Conservation (phyloP, 2,888 invertebrate genomes). For the Netelia virgata region DNA sequence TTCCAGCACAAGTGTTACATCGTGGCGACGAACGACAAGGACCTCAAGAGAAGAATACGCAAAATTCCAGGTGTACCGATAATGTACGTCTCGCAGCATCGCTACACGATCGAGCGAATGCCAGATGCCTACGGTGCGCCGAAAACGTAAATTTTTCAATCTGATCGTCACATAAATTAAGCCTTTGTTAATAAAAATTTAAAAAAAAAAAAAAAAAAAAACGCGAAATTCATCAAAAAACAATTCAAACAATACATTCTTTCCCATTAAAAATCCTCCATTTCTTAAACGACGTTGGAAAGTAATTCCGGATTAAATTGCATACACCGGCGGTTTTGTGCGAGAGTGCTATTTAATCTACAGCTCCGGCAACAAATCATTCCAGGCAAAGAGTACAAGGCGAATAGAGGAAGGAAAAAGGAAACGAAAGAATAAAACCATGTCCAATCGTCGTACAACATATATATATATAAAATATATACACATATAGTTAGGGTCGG, state of each 20-base stretch:
- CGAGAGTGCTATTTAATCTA: conserved; percentile 41
- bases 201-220: neutral
- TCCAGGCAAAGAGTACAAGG: conserved; percentile 23
- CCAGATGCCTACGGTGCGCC: conserved; percentile 99
- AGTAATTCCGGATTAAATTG: conserved; percentile 49
- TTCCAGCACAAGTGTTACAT: conserved; percentile 98
- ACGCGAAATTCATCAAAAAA: neutral
- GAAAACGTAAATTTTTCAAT: conserved; percentile 84
- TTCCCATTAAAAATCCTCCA: neutral
- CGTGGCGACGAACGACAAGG: conserved; percentile 99
- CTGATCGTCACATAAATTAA: neutral
- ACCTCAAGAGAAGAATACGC: conserved; percentile 96
- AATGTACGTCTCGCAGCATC: conserved; percentile 97
- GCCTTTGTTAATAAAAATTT: neutral
- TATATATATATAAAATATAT: neutral
- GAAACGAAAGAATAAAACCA: conserved; percentile 14
- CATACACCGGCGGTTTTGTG: conserved; percentile 19
- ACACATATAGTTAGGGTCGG: neutral
- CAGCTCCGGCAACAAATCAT: conserved; percentile 42
- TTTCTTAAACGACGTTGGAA: neutral
- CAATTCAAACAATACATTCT: neutral
- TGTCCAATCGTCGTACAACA: conserved; percentile 25
- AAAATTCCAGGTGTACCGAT: conserved; percentile 99
- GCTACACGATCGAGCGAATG: conserved; percentile 98
- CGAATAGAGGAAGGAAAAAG: neutral